Evolutionary conservation across 2,888 invertebrate species (phyloP).

Genomic region (Macrophya alboannulata): DNA sequence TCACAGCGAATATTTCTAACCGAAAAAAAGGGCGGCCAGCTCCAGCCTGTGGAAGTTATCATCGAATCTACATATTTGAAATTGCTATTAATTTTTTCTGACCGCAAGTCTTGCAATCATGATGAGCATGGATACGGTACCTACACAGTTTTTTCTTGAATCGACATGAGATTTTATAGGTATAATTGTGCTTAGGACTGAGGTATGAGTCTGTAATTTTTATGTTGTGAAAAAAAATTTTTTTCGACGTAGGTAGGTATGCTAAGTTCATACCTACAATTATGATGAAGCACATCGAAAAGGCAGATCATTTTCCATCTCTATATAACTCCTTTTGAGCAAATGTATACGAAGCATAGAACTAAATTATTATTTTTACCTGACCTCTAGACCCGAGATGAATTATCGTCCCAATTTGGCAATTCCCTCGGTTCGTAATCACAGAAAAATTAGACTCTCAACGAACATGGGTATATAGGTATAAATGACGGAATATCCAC

Average conservation of each 20-base stretch:
- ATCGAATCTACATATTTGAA: constrained; percentile 17
- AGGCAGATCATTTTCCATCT: constrained; percentile 34
- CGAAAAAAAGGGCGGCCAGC: too few species aligned
- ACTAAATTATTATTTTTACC: constrained; percentile 14
- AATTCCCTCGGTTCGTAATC: constrained; percentile 62
- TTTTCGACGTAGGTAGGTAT: background rate
- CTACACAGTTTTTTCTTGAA: background rate
- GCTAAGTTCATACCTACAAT: constrained; percentile 9
- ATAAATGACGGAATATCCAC: constrained; percentile 8
- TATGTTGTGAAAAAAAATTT: background rate
- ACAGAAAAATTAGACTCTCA: constrained; percentile 28
- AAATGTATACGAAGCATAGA: background rate
- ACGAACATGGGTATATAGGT: too few species aligned
- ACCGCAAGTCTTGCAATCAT: background rate
- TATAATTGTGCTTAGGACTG: background rate
- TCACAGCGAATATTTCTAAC: background rate
- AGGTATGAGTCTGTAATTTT: constrained; percentile 1
- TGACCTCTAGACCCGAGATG: constrained; percentile 49
- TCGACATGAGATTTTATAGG: background rate
- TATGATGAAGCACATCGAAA: background rate
- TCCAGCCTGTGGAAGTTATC: background rate
- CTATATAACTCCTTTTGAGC: background rate
- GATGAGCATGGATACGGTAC: background rate
- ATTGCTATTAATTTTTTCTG: background rate
- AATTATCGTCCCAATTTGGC: constrained; percentile 68